Evolutionary conservation across 1,140 invertebrate genomes (phyloP).

Genomic region (Physella acuta): DNA sequence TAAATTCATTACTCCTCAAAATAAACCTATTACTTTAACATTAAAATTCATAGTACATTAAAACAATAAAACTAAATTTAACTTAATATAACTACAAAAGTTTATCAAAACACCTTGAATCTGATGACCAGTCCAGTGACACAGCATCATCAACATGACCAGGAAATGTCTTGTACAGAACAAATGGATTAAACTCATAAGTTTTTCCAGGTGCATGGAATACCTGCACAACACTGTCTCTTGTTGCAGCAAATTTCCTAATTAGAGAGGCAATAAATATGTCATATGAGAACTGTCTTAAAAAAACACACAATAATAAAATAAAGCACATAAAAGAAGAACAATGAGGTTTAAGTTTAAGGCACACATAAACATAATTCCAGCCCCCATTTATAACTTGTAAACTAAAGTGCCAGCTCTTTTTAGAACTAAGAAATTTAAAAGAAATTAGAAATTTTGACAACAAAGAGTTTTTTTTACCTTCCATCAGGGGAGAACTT

Average conservation of each 20-base stretch:
- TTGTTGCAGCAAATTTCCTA: slow-evolving; percentile 82
- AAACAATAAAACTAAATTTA: neutral
- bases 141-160: slow-evolving; percentile 79
- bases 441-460: neutral
- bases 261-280: too few relatives aligned
- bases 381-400: too few relatives aligned
- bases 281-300: too few relatives aligned
- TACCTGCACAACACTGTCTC: slow-evolving; percentile 82
- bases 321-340: too few relatives aligned
- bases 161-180: slow-evolving; percentile 80
- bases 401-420: too few relatives aligned
- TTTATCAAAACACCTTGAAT: slow-evolving; percentile 69
- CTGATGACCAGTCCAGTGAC: slow-evolving; percentile 86
- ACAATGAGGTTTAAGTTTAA: too few relatives aligned
- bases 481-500: slow-evolving; percentile 93
- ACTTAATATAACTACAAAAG: too few relatives aligned
- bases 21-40: neutral
- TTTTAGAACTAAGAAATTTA: too few relatives aligned
- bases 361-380: too few relatives aligned
- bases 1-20: neutral
- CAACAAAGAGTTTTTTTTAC: slow-evolving; percentile 48
- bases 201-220: slow-evolving; percentile 82
- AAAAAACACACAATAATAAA: too few relatives aligned
- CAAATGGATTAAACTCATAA: slow-evolving; percentile 85
- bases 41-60: slow-evolving; percentile 3